Percentiles rank a stretch among this genome's conserved stretches.
These are phyloP conservation scores for Poecilia picta DNA, from an alignment of 2,797 vertebrate species.

Conservation along the genomic window DNA sequence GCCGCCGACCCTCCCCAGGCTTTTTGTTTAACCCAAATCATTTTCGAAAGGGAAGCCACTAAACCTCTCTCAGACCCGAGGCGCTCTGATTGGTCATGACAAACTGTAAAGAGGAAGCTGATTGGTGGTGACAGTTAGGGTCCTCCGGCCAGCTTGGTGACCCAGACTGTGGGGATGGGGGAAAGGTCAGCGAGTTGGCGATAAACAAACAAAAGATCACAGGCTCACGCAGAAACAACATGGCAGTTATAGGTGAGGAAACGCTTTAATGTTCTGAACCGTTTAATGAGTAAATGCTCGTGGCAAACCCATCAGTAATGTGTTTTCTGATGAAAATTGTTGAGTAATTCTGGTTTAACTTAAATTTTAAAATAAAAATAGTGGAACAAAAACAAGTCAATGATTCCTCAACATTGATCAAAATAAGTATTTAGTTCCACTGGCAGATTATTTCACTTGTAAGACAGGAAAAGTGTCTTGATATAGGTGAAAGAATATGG, in stretches of 20 bases:
- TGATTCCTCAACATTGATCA: too few species aligned
- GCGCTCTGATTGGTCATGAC: conserved; percentile 59
- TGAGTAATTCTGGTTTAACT: neutral
- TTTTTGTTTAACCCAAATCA: conserved; percentile 66
- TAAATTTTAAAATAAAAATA: neutral
- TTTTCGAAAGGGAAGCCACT: conserved; percentile 45
- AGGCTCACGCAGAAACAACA: conserved; percentile 19
- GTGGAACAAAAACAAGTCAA: neutral
- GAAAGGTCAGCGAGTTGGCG: conserved; percentile 23
- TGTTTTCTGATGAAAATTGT: neutral
- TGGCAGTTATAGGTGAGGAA: neutral
- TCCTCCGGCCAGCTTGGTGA: conserved; percentile 54
- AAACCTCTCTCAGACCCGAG: conserved; percentile 44
- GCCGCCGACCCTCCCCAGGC: conserved; percentile 39
- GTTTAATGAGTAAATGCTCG: neutral
- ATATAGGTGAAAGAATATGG: too few species aligned
- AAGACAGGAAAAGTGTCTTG: too few species aligned
- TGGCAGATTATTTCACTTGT: too few species aligned
- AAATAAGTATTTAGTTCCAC: too few species aligned
- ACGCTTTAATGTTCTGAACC: neutral
- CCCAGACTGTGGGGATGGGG: conserved; percentile 46
- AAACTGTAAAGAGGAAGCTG: conserved; percentile 56
- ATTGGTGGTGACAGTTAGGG: conserved; percentile 66
- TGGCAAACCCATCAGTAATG: neutral
- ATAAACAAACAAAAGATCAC: conserved; percentile 34